Base-by-base conservation (phyloP, 1,140 invertebrate species). In the Lepidostoma basale region DNA sequence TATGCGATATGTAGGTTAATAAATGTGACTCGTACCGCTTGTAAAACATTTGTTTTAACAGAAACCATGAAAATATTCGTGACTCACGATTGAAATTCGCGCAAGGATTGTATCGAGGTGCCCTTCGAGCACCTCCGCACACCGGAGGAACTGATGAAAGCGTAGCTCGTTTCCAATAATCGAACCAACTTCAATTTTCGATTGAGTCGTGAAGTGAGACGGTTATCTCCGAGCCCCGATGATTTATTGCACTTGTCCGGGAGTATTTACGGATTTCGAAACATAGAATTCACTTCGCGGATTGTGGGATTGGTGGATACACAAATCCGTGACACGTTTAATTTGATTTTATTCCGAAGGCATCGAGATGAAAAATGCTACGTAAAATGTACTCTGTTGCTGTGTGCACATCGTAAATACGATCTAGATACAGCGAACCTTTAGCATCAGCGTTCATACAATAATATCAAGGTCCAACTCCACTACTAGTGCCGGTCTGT, bases 11-110 rank as follows among this genome's bases (percentile, higher is more conserved):
- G 66, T 72, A 62, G 70, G 70, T 68, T 72, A 68, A 72, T 72
- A 72, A 72, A 72, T 72, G 62, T 65, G 54, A 60, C 59, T 47
- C 14, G 52, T 25, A 33, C 58, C 36, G 54, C 47, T 70, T 71
- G 69, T 71, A 67, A 71, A 67, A 67, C 69, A 67, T 62, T 23
- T 23, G 33, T 72, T 68, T 72, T 72, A 59, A 42, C 70, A 40
- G 54, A 72, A 66, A 72, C 52, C 40, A 62, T 66, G 70, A 44
- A 72, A 72, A 72, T 62, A 56, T 62, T 72, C 70, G 66, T 72
- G 70, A 72, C 42, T 72, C 70, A 72, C 70, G 70, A 72, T 36
- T 58, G 64, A 33, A 62, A 72, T 66, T 72, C 65, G 70, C 59
- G 70, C 69, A 60, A 67, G 70, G 39, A 60, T 60, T 40, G 33